Base-by-base conservation (phyloP, 2,888 invertebrate species). In the Hartigia nigra region DNA sequence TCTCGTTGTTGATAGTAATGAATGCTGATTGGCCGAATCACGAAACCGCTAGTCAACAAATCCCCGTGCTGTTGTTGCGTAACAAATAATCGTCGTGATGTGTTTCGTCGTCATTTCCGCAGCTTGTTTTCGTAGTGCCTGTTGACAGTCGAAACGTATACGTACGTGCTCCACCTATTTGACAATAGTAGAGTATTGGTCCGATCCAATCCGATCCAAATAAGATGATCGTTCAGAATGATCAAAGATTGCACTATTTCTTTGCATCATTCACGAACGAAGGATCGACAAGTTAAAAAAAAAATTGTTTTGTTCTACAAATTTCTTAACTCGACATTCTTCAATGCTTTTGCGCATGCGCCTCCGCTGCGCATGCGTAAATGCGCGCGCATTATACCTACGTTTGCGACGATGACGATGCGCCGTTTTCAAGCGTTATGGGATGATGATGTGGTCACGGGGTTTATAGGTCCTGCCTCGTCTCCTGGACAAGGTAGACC, bases 401-500 rank as follows among this genome's bases (percentile, higher is more conserved):
- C 72, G 72, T 72, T 14, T 72, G 32, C 32, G 32, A 31, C 32
- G 72, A 72, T 72, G 72, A 72, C 72, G 72, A 34, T 72, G 72
- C 72, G 32, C 32, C 72, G 11, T 72, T 34, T 32, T 32, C 31
- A 78, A 76, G 74, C n/a, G 75, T 72, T 31, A 14, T 76, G 74
- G 78, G 78, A 74, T 74, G 78, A 74, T 79, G 74, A 76, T 79
- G 77, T 76, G 79, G 76, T 75, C 74, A 74, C 69, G 80, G 75
- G 81, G 80, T 87, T 89, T 92, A 91, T 79, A 91, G 88, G 82
- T 92, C 91, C 87, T 91, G 91, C 90, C 94, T 95, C 92, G 96
- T 95, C 93, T 97, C 97, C 93, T 97, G 96, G 87, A 97, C 97
- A 92, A 97, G 94, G 93, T 97, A 97, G 89, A 97, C 97, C 93